A percentile compares a stretch with the other conserved stretches of the same genome.
Evolutionary conservation across 2,888 invertebrate genomes (phyloP).

Genomic region (Embidobia sp.): DNA sequence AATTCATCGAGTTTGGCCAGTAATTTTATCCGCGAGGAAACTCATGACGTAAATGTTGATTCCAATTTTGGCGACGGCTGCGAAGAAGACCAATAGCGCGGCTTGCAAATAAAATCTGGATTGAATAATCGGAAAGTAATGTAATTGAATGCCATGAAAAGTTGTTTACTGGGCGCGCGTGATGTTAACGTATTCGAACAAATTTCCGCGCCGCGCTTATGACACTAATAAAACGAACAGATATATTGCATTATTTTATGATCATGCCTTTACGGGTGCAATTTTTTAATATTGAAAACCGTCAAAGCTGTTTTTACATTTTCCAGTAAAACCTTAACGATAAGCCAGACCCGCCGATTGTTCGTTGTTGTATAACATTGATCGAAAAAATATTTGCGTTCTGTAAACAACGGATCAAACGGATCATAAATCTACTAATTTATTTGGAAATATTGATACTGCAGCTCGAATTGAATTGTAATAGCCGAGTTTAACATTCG

Average conservation of each 20-base stretch:
- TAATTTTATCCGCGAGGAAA: slow-evolving; percentile 1
- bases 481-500: slow-evolving; percentile 18
- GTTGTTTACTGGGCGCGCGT: slow-evolving; percentile 41
- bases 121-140: slow-evolving; percentile 40
- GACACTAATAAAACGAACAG: slow-evolving; percentile 35
- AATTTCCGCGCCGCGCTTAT: slow-evolving; percentile 22
- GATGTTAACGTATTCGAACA: slow-evolving; percentile 20
- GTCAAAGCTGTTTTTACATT: not conserved
- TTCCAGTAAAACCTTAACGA: slow-evolving; percentile 15
- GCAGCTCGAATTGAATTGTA: slow-evolving; percentile 27
- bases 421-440: slow-evolving; percentile 23
- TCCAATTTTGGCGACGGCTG: no score
- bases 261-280: slow-evolving; percentile 6
- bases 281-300: slow-evolving; percentile 27
- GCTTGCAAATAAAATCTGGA: slow-evolving; percentile 34
- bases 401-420: no score
- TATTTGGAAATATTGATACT: slow-evolving; percentile 24
- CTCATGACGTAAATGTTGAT: not conserved
- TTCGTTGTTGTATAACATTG: no score
- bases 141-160: slow-evolving; percentile 41
- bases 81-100: slow-evolving; percentile 7
- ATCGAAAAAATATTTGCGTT: no score
- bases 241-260: slow-evolving; percentile 23
- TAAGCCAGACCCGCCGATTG: no score
- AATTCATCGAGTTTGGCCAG: no score